phyloP scores from a whole-genome alignment of 2,797 vertebrate species.

The Pangasius mekongensis region DNA sequence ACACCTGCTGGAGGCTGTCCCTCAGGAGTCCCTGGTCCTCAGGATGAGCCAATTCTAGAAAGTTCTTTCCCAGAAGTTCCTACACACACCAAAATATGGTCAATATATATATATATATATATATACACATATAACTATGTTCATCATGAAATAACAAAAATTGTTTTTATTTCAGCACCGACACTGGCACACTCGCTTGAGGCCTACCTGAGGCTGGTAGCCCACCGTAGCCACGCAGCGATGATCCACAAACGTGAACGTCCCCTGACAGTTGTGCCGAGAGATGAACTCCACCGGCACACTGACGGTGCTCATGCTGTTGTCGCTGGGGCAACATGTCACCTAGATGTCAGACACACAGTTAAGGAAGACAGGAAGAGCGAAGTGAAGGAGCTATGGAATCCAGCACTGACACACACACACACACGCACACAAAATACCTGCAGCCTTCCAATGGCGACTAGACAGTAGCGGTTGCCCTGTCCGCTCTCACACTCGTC shows the following conservation, averaged over 20 bases:
- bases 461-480: constrained; percentile 93
- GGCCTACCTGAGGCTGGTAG: constrained; percentile 90
- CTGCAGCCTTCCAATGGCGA: constrained; percentile 96
- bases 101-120: background rate
- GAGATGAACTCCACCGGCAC: constrained; percentile 96
- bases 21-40: constrained; percentile 92
- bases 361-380: background rate
- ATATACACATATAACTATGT: background rate
- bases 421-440: constrained; percentile 63
- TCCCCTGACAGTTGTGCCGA: constrained; percentile 88
- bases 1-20: constrained; percentile 98
- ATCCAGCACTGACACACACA: background rate
- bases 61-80: constrained; percentile 94
- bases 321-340: constrained; percentile 89
- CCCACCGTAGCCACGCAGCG: constrained; percentile 88
- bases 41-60: constrained; percentile 90
- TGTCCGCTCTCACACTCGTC: constrained; percentile 89
- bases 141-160: background rate
- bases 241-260: constrained; percentile 96
- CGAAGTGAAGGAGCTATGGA: background rate
- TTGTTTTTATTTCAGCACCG: background rate
- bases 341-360: constrained; percentile 73
- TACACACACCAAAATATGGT: constrained; percentile 58
- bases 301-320: constrained; percentile 83
- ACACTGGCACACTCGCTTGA: background rate